Conservation (phyloP, 2,113 vertebrate species). For the Marmota monax region DNA sequence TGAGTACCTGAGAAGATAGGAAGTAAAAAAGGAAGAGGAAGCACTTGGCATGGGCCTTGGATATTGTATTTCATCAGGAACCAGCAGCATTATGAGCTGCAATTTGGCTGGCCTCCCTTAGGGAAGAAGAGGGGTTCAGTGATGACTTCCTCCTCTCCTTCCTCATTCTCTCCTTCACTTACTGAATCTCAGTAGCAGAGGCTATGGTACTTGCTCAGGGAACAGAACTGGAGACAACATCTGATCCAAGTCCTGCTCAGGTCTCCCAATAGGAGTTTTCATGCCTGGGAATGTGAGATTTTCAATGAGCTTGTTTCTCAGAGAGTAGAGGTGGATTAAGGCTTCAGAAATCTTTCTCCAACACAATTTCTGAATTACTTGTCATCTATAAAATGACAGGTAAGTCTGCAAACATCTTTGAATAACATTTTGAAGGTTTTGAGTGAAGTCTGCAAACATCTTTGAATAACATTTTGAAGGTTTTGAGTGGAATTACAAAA, state of each 20-base stretch:
- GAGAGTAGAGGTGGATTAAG: neutral
- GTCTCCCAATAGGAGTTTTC: neutral
- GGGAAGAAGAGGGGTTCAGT: neutral
- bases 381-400: neutral
- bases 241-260: neutral
- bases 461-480: neutral
- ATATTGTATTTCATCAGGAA: neutral
- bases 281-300: neutral
- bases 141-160: neutral
- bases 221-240: neutral
- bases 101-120: neutral
- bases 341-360: neutral
- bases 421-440: neutral
- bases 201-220: neutral
- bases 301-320: neutral
- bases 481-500: neutral
- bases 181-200: neutral
- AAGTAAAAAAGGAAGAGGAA: neutral
- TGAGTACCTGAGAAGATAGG: neutral
- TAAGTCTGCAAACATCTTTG: neutral
- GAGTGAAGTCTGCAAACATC: neutral
- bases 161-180: neutral
- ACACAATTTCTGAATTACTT: neutral
- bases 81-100: neutral
- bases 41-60: fast-evolving